A percentile compares a stretch with the other conserved stretches of the same genome.
phyloP scores from a whole-genome alignment of 2,113 vertebrate genomes.

The Glareola pratincola region DNA sequence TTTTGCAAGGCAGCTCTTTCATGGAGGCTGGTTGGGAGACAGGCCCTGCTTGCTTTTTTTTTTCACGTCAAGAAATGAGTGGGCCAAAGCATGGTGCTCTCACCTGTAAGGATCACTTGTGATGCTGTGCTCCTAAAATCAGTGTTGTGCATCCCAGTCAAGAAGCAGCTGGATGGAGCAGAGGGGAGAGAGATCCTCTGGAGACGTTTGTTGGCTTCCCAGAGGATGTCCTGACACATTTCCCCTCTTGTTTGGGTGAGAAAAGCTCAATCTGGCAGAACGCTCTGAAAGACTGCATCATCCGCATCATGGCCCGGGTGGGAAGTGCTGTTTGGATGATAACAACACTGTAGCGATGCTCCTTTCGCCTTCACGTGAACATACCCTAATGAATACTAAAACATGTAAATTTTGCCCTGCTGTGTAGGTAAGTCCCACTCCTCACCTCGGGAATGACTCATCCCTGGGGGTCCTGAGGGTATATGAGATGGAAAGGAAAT shows the following conservation, averaged over 20 bases:
- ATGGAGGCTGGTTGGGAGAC: not conserved
- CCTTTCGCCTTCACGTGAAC: not conserved
- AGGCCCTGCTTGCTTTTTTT: not conserved
- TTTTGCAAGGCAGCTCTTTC: not conserved
- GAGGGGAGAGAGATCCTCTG: not conserved
- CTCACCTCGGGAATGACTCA: not conserved
- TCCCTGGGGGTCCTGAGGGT: not conserved
- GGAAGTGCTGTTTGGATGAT: not conserved
- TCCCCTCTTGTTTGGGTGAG: not conserved
- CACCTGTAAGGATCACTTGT: fast-evolving
- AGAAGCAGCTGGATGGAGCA: not conserved
- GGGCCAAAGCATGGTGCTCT: not conserved
- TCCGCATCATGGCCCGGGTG: not conserved
- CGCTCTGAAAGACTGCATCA: not conserved
- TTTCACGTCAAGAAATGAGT: not conserved
- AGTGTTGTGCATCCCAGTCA: not conserved
- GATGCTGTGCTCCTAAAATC: not conserved
- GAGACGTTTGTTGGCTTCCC: not conserved
- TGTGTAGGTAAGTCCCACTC: not conserved
- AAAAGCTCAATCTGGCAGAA: not conserved
- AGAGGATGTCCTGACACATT: not conserved
- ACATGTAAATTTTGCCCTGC: not conserved
- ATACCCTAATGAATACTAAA: not conserved
- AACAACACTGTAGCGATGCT: not conserved
- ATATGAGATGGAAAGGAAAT: not conserved